phyloP scores from a whole-genome alignment of 2,888 invertebrate genomes.

The Drosophila quasianomalipes region DNA sequence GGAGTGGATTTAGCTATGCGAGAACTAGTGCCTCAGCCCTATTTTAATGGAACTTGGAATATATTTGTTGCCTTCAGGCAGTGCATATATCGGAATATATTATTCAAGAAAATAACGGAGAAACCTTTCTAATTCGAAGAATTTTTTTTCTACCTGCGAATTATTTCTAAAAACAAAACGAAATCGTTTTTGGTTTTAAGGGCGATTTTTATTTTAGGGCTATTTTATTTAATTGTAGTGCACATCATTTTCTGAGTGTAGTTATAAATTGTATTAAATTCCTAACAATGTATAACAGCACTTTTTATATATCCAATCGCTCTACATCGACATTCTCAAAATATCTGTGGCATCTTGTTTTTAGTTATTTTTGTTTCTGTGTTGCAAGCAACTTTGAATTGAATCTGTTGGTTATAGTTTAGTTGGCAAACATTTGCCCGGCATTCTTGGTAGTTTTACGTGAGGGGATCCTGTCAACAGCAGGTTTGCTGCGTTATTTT shows the following conservation, averaged over 20 bases:
- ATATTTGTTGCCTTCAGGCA: not conserved
- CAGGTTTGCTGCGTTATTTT: conserved; percentile 43
- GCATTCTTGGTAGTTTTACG: not conserved
- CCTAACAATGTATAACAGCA: too few species aligned
- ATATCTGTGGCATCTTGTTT: too few species aligned
- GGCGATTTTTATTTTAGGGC: not conserved
- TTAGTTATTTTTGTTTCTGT: not conserved
- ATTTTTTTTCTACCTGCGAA: not conserved
- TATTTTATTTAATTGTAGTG: rapidly evolving
- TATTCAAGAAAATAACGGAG: not conserved
- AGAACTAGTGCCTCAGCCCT: not conserved
- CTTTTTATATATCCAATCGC: not conserved
- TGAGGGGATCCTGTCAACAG: conserved; percentile 57
- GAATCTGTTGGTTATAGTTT: conserved; percentile 1
- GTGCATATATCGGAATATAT: not conserved
- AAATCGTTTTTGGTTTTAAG: not conserved
- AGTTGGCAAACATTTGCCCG: conserved; percentile 12
- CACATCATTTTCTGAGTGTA: not conserved
- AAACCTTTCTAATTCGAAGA: not conserved
- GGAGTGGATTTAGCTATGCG: rapidly evolving
- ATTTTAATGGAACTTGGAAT: not conserved
- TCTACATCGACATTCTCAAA: too few species aligned
- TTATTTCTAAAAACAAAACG: not conserved
- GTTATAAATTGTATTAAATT: not conserved
- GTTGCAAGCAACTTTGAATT: conserved; percentile 3